Conservation (phyloP, 2,113 vertebrate species). For the Cyanoderma ruficeps region DNA sequence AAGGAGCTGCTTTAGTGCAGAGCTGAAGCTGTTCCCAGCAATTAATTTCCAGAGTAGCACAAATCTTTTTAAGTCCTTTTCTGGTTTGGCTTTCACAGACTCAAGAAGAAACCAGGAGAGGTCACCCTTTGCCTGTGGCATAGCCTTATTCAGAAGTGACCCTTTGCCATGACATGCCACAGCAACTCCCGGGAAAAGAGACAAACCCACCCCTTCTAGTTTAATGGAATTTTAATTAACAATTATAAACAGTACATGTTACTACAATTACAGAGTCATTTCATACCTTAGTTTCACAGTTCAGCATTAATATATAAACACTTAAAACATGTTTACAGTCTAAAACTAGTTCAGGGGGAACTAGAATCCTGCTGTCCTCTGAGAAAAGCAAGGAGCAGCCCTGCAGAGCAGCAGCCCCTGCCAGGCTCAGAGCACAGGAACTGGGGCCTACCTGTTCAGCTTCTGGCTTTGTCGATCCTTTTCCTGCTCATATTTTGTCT, state of each 20-base stretch:
- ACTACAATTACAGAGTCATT: neutral
- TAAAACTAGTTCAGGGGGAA: neutral
- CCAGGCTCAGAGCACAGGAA: neutral
- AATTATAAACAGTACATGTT: neutral
- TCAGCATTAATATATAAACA: neutral
- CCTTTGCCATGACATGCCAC: neutral
- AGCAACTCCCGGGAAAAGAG: neutral
- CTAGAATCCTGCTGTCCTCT: neutral
- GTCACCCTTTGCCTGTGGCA: too few species aligned
- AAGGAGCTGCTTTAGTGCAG: neutral
- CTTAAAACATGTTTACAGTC: neutral
- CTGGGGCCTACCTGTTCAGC: slow-evolving; percentile 84
- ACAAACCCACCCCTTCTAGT: neutral
- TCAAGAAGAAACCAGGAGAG: neutral
- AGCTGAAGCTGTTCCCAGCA: neutral
- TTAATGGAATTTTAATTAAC: slow-evolving; percentile 37
- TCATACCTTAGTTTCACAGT: neutral
- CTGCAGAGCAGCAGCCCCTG: neutral
- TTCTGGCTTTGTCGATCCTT: slow-evolving; percentile 94
- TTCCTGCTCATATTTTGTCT: slow-evolving; percentile 96
- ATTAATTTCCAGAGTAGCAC: neutral
- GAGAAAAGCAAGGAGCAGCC: neutral
- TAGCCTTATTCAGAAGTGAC: neutral
- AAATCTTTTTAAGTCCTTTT: neutral
- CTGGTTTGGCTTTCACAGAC: too few species aligned